Base-by-base conservation (phyloP, 2,113 vertebrate genomes). In the Copsychus sechellarum region DNA sequence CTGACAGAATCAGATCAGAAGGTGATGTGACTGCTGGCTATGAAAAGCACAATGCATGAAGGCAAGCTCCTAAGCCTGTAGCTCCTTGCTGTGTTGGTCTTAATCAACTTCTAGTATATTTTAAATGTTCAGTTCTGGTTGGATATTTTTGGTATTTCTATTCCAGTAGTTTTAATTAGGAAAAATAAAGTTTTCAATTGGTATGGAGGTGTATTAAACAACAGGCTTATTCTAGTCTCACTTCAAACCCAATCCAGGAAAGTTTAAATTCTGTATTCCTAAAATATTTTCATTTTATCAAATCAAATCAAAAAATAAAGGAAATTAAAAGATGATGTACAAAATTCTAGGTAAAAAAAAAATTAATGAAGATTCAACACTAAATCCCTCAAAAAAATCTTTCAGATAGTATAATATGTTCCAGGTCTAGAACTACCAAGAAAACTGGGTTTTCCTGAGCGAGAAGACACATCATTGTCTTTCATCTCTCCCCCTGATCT, bases 1-100 rank as follows among this genome's bases (percentile, higher is more conserved):
- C 81, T 92, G 94, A 95, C 91, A 95, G 86, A 95, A 95, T 95
- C 91, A 81, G 82, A 86, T 79, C 94, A 93, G 69, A 71, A 81
- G 93, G 93, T 89, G 93, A 95, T 92, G 89, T 61, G 95, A 87
- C 89, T 91, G 53, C 78, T 79, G 83, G 83, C 94, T 92, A 89
- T 50, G 81, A 74, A 91, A 95, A 92, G 60, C 83, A 73, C 5
- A 10, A 56, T 67, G 76, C 72, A 79, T n/a, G 48, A 96, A 92
- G 84, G 60, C 86, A 86, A 81, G 34, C 43, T 84, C 38, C 3
- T 67, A 84, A 95, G 69, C 77, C 77, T 76, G 57, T 33, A 92
- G 81, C 84, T 92, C 48, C 66, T 76, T 84, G 48, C 70, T 81
- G 65, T 34, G 43, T 34, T 8, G 1, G 71, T 93, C 65, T 51